Evolutionary conservation across 2,797 vertebrate genomes (phyloP).

Genomic region (Siniperca scherzeri): DNA sequence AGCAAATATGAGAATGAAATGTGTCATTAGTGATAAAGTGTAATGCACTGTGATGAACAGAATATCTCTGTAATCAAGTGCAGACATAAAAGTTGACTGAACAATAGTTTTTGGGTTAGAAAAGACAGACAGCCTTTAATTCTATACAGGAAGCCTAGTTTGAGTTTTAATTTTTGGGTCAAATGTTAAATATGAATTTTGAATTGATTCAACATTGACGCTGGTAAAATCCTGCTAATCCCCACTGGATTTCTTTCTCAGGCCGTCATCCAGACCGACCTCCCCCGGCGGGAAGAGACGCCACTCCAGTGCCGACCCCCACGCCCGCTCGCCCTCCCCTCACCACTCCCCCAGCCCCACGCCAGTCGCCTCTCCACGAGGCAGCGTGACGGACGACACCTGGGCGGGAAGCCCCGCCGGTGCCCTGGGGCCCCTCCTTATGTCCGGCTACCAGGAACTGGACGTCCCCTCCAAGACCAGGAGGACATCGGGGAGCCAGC

Average conservation of each 20-base stretch:
- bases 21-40: too few species aligned
- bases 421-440: slow-evolving; percentile 84
- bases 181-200: background rate
- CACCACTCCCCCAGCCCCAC: slow-evolving; percentile 93
- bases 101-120: background rate
- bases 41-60: too few species aligned
- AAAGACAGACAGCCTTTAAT: background rate
- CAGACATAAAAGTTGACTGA: background rate
- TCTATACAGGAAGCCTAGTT: background rate
- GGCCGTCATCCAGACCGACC: slow-evolving; percentile 93
- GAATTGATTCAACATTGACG: background rate
- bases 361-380: slow-evolving; percentile 89
- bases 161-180: background rate
- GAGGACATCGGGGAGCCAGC: slow-evolving; percentile 85
- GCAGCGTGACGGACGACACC: slow-evolving; percentile 93
- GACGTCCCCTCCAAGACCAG: slow-evolving; percentile 96
- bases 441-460: slow-evolving; percentile 86
- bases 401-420: slow-evolving; percentile 88
- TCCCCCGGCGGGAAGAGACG: slow-evolving; percentile 96
- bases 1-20: too few species aligned
- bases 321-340: slow-evolving; percentile 89
- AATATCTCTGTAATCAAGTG: background rate
- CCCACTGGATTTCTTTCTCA: slow-evolving; percentile 17
- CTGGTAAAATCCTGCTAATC: background rate
- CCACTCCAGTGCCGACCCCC: slow-evolving; percentile 92